Base-by-base conservation (phyloP, 2,888 invertebrate genomes). In the Steinernema carpocapsae region DNA sequence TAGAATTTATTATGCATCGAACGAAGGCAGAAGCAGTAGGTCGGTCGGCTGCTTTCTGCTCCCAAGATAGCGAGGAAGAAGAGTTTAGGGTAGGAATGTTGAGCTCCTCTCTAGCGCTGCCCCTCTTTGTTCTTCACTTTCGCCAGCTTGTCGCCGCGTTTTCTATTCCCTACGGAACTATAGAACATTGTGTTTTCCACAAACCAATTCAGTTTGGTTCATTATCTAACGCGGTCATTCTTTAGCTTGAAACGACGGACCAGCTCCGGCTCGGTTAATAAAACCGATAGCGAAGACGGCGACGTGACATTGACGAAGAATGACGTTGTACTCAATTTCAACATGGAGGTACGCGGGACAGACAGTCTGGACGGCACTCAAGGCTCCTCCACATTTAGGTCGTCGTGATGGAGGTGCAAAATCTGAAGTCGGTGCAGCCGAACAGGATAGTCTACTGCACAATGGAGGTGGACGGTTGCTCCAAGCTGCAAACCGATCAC, bases 371-470 rank as follows among this genome's bases (percentile, higher is more conserved):
- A 14, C 24, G 22, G 48, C 46, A 72, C 42, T 6, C 56, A 76
- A 70, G 48, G 12, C 12, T 42, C 14, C 37, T n/a, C 19, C 14
- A 24, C 22, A 52, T 52, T 80, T 80, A 94, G 94, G 95, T 97
- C 81, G 93, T 99, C 88, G 97, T 99, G 74, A 95, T 97, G 94
- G 97, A 99, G 91, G 97, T 99, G 73, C 95, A 97, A 89, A 96
- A 96, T 83, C 91, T 99, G 82, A 97, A 97, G 90, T 95, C 95
- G 73, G 91, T 99, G 87, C 93, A 96, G 79, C 93, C 95, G 45
- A 97, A 96, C 91, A 92, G 97, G 87, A 97, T 99, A 88, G 97
- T 99, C 72, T 99, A 99, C 90, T 99, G 99, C 89, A 99, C 97
- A 26, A 99, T 99, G 99, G 99, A 99, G 90, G 96, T 99, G 46